Percentiles rank a stretch among this genome's conserved stretches.
Evolutionary conservation across 1,140 invertebrate genomes (phyloP).

Genomic region (Brachionus manjavacas): DNA sequence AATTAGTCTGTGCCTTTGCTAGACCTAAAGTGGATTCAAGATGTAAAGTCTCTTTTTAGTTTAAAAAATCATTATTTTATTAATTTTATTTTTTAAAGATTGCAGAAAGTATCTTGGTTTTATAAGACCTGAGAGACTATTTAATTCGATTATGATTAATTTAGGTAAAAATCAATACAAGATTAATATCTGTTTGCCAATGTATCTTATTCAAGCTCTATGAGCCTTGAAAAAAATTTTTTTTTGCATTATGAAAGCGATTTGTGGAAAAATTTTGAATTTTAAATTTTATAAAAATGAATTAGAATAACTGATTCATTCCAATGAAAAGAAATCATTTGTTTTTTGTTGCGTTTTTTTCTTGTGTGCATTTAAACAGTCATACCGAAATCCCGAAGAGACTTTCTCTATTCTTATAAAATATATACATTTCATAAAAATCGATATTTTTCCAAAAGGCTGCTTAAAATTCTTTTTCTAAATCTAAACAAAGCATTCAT

Average conservation of each 20-base stretch:
- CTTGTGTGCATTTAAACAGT: background rate
- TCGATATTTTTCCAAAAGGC: background rate
- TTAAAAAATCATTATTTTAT: too few species aligned
- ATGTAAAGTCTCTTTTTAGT: too few species aligned
- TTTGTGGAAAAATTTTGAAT: background rate
- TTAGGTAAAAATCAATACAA: background rate
- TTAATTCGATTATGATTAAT: background rate
- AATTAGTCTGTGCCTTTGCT: too few species aligned
- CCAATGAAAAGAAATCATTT: background rate
- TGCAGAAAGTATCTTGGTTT: background rate
- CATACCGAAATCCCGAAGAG: background rate
- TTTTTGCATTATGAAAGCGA: background rate
- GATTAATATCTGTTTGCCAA: background rate
- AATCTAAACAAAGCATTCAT: background rate
- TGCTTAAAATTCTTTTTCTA: background rate
- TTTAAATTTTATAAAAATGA: background rate
- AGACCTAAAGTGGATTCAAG: too few species aligned
- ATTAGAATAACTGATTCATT: background rate
- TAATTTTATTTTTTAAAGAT: too few species aligned
- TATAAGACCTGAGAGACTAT: background rate
- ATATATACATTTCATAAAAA: background rate
- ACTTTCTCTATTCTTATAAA: background rate
- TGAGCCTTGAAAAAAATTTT: background rate
- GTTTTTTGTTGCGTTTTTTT: background rate
- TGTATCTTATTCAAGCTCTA: background rate